Percentiles rank a stretch among this genome's conserved stretches.
Conservation (phyloP, 1,140 invertebrate species). For the Branchinecta lynchi region DNA sequence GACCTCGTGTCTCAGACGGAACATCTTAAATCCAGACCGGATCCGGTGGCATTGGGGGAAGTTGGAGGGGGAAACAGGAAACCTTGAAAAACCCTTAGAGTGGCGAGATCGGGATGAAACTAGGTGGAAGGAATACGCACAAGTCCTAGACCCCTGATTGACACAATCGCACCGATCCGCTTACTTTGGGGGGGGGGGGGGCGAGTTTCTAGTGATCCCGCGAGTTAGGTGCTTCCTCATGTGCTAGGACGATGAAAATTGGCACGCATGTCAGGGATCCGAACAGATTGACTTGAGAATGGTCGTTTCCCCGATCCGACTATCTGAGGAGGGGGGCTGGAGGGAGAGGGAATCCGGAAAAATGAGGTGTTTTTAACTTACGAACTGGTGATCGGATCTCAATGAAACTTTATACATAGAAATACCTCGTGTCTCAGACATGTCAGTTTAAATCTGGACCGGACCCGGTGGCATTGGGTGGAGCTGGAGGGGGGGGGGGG, state of each 20-base stretch:
- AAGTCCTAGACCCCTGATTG: background rate
- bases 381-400: background rate
- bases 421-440: constrained; percentile 8
- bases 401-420: no score
- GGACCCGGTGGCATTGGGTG: background rate
- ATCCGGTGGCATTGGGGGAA: constrained; percentile 4
- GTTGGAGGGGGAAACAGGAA: background rate
- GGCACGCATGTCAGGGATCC: background rate
- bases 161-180: constrained; percentile 4
- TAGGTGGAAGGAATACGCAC: constrained; percentile 1
- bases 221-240: no score
- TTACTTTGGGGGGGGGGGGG: background rate
- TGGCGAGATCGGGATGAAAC: constrained; percentile 1
- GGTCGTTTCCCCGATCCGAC: background rate
- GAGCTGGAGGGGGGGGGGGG: background rate
- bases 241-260: no score
- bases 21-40: background rate
- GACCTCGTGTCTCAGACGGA: background rate
- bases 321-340: background rate
- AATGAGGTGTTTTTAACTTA: background rate
- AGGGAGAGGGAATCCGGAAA: background rate
- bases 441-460: background rate
- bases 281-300: background rate
- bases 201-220: no score
- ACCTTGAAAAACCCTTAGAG: background rate